Base-by-base conservation (phyloP, 2,113 vertebrate genomes). In the Sinocyclocheilus rhinocerous region DNA sequence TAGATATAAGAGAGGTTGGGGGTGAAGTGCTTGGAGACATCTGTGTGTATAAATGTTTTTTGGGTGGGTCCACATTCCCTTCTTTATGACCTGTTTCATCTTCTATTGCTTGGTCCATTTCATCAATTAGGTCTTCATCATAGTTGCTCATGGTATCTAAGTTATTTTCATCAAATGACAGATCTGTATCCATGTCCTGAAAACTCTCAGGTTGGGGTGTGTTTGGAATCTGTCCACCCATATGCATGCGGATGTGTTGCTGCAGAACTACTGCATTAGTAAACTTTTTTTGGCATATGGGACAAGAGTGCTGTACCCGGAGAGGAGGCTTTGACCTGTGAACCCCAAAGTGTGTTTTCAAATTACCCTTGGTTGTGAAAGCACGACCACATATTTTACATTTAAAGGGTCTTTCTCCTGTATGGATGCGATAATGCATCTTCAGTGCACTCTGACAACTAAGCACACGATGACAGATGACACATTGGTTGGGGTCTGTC, bases 221-320 rank as follows among this genome's bases (percentile, higher is more conserved):
- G 94, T 99, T 99, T 33, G 98, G 96, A 91, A 99, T 99, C 90
- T 99, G 98, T 0, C 98, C 98, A 0, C 98, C 98, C 98, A 99
- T 99, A 91, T 99, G 98, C 98, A 99, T 99, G 81, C 98, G 98
- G 89, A 99, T 99, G 90, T 99, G 98, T 93, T 99, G 98, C 91
- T 99, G 98, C 81, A 99, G 94, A 81, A 99, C 98, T 72, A 99
- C 97, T 0, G 98, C 98, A 0, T 99, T 99, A 42, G 98, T 99
- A 95, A 99, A 99, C 95, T 99, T 99, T 94, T 99, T 99, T 94
- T 99, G 98, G 94, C 98, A 99, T 91, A 99, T 99, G 81, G 98
- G 98, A 92, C 98, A 99, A 0, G 98, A 99, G 91, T 99, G 98
- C 90, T 99, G 98, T 85, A 99, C 98, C 55, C 98, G 94, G 77